Conservation (phyloP, 2,113 vertebrate genomes). For the Burhinus bistriatus region DNA sequence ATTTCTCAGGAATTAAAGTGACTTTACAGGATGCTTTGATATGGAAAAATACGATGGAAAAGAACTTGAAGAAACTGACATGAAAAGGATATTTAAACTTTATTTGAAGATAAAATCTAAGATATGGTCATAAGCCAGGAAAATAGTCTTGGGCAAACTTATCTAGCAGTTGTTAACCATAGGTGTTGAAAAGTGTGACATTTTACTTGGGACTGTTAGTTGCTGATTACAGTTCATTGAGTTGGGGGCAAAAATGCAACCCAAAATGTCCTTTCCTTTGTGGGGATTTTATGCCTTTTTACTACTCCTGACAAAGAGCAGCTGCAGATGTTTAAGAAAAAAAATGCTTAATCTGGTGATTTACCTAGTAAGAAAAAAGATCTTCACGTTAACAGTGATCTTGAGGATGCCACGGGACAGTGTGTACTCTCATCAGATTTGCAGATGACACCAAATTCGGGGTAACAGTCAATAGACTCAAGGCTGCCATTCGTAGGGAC, state of each 20-base stretch:
- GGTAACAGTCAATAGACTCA: neutral
- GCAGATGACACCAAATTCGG: neutral
- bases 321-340: neutral
- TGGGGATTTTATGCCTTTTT: neutral
- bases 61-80: neutral
- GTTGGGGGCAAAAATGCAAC: neutral
- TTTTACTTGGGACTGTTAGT: neutral
- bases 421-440: neutral
- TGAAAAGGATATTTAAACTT: neutral
- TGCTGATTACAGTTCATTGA: neutral
- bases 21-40: conserved; percentile 12
- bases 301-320: neutral
- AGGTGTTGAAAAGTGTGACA: neutral
- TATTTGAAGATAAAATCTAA: conserved; percentile 15
- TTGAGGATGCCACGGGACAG: neutral
- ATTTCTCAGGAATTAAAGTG: conserved; percentile 1
- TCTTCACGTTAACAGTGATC: neutral
- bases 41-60: neutral
- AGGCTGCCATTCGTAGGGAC: neutral
- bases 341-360: neutral
- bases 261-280: neutral
- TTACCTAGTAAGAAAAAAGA: neutral
- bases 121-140: neutral
- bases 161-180: neutral
- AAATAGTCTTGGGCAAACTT: neutral